phyloP scores from a whole-genome alignment of 2,888 invertebrate genomes.

The Eilema sororculum region DNA sequence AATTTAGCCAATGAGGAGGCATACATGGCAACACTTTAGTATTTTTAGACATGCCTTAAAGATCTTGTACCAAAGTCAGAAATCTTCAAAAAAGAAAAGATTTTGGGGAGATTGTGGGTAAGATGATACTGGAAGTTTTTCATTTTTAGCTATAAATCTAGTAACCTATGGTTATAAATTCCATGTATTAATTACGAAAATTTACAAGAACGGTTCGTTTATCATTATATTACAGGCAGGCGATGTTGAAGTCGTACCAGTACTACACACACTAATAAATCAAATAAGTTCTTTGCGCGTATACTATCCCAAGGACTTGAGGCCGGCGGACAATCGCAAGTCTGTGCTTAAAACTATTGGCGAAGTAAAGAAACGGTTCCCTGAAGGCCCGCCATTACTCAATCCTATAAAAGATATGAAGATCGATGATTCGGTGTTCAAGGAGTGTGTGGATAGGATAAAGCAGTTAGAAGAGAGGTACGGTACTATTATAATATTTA shows the following conservation, averaged over 20 bases:
- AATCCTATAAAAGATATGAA: constrained; percentile 99
- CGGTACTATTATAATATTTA: constrained; percentile 20
- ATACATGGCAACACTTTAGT: neutral
- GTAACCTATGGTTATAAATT: no score
- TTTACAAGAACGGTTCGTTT: neutral
- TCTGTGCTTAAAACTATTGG: constrained; percentile 94
- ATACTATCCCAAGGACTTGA: constrained; percentile 96
- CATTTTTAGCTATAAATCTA: no score
- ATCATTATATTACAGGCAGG: constrained; percentile 84
- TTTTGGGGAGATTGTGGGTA: no score
- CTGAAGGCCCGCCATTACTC: constrained; percentile 94
- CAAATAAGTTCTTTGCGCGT: constrained; percentile 96
- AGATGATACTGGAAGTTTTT: no score
- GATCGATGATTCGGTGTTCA: constrained; percentile 94
- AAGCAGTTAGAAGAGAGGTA: constrained; percentile 93
- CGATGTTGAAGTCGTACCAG: constrained; percentile 96
- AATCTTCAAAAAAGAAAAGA: no score
- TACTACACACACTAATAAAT: constrained; percentile 93
- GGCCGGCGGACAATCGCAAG: constrained; percentile 93
- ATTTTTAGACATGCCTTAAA: no score
- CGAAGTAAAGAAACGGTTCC: constrained; percentile 96
- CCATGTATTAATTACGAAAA: neutral
- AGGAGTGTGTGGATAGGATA: constrained; percentile 93
- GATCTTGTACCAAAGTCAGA: no score
- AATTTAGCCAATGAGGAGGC: neutral